phyloP scores from a whole-genome alignment of 2,888 invertebrate species.

The Sericinus montela region DNA sequence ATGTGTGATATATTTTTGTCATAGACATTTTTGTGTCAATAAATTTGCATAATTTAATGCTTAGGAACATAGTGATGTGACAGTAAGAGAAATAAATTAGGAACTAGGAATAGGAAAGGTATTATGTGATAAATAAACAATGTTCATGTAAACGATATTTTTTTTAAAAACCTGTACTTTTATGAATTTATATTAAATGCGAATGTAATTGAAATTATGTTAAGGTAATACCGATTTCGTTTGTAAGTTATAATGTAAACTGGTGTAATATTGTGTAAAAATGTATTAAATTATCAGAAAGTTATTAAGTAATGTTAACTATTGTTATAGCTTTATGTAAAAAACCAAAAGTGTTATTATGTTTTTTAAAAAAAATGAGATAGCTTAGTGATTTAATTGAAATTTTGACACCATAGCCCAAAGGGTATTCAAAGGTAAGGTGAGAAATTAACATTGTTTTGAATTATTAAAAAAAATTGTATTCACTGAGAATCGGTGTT shows the following conservation, averaged over 20 bases:
- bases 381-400: not conserved
- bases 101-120: conserved; percentile 42
- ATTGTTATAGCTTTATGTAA: conserved; percentile 76
- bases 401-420: not conserved
- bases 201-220: conserved; percentile 22
- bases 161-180: conserved; percentile 50
- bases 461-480: not conserved
- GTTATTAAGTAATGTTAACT: conserved; percentile 65
- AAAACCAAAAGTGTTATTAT: conserved; percentile 77
- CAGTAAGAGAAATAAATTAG: conserved; percentile 31
- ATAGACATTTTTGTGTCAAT: conserved; percentile 61
- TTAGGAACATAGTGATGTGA: conserved; percentile 38
- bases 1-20: conserved; percentile 61
- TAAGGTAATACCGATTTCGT: conserved; percentile 35
- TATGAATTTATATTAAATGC: conserved; percentile 32
- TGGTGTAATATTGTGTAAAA: conserved; percentile 49
- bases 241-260: conserved; percentile 35
- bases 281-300: conserved; percentile 53
- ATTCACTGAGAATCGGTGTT: not conserved
- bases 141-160: conserved; percentile 38
- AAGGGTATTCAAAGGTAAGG: conserved; percentile 1
- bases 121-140: conserved; percentile 62
- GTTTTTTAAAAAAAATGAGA: conserved; percentile 55
- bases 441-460: conserved; percentile 6
- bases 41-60: conserved; percentile 68